Evolutionary conservation across 2,888 invertebrate genomes (phyloP).

Genomic region (Electrophaes corylata): DNA sequence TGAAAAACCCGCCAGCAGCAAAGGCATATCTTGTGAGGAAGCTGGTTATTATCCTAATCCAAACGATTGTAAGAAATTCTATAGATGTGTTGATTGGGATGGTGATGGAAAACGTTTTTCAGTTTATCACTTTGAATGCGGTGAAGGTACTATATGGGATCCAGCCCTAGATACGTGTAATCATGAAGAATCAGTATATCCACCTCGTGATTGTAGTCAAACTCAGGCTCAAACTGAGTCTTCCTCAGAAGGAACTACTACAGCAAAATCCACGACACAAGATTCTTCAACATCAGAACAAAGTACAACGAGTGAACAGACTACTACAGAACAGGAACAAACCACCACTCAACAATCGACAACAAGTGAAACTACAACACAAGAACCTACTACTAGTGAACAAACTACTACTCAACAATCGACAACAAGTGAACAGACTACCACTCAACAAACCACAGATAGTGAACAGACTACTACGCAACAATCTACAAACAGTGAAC

Average conservation of each 20-base stretch:
- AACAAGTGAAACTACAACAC: conserved; percentile 39
- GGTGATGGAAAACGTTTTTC: conserved; percentile 82
- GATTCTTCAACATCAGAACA: conserved; percentile 35
- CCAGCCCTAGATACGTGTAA: conserved; percentile 87
- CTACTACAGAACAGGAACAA: conserved; percentile 37
- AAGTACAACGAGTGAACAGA: conserved; percentile 41
- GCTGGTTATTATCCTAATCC: conserved; percentile 86
- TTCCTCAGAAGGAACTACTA: conserved; percentile 44
- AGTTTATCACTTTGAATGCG: conserved; percentile 87
- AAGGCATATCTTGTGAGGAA: conserved; percentile 74
- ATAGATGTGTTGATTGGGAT: conserved; percentile 86
- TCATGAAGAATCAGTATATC: conserved; percentile 86
- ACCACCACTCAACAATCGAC: conserved; percentile 42
- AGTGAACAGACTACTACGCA: conserved; percentile 27
- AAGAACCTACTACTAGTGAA: conserved; percentile 37
- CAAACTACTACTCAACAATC: conserved; percentile 44
- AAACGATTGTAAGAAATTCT: conserved; percentile 86
- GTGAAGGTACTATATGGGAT: conserved; percentile 89
- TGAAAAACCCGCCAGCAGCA: conserved; percentile 53
- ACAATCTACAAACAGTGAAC: conserved; percentile 30
- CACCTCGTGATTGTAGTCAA: conserved; percentile 75
- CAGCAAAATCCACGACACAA: conserved; percentile 31
- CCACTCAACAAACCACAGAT: conserved; percentile 37
- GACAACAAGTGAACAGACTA: conserved; percentile 36
- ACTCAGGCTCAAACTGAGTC: conserved; percentile 51